These are phyloP conservation scores for Pachycephus smyrnensis DNA, from an alignment of 2,888 invertebrate genomes.

Conservation along the genomic window DNA sequence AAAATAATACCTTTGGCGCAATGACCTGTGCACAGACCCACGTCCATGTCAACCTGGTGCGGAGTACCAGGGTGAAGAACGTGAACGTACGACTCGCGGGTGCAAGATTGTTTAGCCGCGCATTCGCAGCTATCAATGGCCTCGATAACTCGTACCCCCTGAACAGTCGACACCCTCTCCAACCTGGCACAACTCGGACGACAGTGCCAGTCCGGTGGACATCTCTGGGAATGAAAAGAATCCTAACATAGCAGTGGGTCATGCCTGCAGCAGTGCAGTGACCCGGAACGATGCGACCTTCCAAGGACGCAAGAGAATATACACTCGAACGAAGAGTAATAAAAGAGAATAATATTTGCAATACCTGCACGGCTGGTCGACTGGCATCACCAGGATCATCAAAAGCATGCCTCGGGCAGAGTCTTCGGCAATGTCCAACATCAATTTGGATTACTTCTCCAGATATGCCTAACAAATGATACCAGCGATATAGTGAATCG, in stretches of 20 bases:
- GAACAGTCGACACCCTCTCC: slow-evolving; percentile 62
- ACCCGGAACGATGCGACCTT: slow-evolving; percentile 51
- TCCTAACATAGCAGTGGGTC: slow-evolving; percentile 24
- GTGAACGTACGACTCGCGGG: slow-evolving; percentile 56
- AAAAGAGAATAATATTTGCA: not conserved
- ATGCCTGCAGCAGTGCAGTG: slow-evolving; percentile 43
- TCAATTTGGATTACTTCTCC: slow-evolving; percentile 63
- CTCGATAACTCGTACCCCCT: slow-evolving; percentile 61
- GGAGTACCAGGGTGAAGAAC: slow-evolving; percentile 64
- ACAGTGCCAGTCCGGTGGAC: slow-evolving; percentile 57
- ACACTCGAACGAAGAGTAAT: not conserved
- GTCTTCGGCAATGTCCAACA: slow-evolving; percentile 61
- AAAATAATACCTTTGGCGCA: slow-evolving; percentile 57
- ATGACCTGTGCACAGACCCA: slow-evolving; percentile 63
- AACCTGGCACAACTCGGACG: slow-evolving; percentile 57
- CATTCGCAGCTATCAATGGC: slow-evolving; percentile 64
- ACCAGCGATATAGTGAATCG: not conserved
- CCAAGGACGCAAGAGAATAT: slow-evolving; percentile 50
- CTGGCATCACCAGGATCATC: slow-evolving; percentile 63
- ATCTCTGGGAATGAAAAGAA: slow-evolving; percentile 46
- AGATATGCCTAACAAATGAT: slow-evolving; percentile 55
- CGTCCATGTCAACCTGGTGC: slow-evolving; percentile 61
- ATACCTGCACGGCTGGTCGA: slow-evolving; percentile 61
- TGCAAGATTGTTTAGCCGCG: slow-evolving; percentile 53
- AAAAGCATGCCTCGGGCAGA: slow-evolving; percentile 56